These are phyloP conservation scores for Cricetomys ansorgei DNA, from an alignment of 2,113 vertebrate genomes.

Conservation along the genomic window DNA sequence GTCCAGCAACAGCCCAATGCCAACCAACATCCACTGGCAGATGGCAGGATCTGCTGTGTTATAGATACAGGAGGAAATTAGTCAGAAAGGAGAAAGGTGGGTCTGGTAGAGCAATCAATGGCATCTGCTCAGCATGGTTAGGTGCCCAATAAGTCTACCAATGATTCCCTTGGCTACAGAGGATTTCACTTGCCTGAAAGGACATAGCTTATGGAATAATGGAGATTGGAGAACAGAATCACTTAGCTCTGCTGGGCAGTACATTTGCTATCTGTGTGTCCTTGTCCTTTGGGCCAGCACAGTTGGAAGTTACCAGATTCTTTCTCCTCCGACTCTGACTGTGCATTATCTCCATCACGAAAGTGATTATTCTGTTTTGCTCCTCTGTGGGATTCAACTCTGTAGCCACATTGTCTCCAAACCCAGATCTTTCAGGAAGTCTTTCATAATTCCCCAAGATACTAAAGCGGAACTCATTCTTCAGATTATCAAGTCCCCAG, in stretches of 20 bases:
- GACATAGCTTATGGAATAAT: background rate
- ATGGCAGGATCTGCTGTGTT: background rate
- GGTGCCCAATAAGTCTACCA: background rate
- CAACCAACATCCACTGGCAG: background rate
- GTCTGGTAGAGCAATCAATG: background rate
- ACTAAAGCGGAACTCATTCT: background rate
- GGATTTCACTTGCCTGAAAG: background rate
- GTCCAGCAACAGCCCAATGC: background rate
- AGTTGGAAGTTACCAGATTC: background rate
- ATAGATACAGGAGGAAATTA: background rate
- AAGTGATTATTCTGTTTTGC: background rate
- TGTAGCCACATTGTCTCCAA: background rate
- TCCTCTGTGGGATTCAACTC: background rate
- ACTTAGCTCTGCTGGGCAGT: background rate
- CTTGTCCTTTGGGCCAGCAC: background rate
- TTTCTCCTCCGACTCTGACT: background rate
- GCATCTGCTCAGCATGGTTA: background rate
- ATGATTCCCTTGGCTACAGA: background rate
- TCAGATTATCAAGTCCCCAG: background rate
- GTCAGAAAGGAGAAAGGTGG: background rate
- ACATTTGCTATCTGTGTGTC: background rate
- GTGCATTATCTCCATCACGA: background rate
- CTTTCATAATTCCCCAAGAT: constrained; percentile 36
- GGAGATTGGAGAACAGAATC: background rate
- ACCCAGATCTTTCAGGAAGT: background rate